Percentiles rank a stretch among this genome's conserved stretches.
Conservation (phyloP, 1,140 invertebrate species). For the Phymorhynchus buccinoides region DNA sequence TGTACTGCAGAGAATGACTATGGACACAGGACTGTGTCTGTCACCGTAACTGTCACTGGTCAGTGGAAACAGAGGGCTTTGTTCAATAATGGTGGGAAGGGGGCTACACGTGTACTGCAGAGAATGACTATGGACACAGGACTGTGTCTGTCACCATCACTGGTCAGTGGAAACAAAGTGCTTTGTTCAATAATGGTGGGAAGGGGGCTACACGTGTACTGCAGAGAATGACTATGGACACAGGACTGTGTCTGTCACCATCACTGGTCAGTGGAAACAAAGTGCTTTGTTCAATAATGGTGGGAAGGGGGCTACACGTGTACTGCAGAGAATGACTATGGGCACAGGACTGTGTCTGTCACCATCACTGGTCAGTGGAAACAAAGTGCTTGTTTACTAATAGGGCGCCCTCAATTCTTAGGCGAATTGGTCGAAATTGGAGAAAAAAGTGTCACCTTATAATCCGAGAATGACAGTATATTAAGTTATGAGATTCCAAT, state of each 20-base stretch:
- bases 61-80: slow-evolving; percentile 11
- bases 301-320: slow-evolving; percentile 89
- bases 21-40: slow-evolving; percentile 78
- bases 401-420: too few species aligned
- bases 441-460: too few species aligned
- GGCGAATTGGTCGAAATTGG: too few species aligned
- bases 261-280: too few species aligned
- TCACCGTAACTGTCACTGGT: slow-evolving; percentile 62
- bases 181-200: slow-evolving; percentile 53
- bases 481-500: too few species aligned
- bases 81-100: slow-evolving; percentile 77
- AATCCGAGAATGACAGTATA: too few species aligned
- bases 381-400: too few species aligned
- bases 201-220: slow-evolving; percentile 92
- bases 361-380: slow-evolving; percentile 48
- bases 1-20: slow-evolving; percentile 91
- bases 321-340: slow-evolving; percentile 89
- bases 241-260: slow-evolving; percentile 71
- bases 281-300: too few species aligned
- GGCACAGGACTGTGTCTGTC: slow-evolving; percentile 76
- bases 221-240: slow-evolving; percentile 89
- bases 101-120: slow-evolving; percentile 92
- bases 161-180: slow-evolving; percentile 48
- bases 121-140: slow-evolving; percentile 85
- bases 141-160: slow-evolving; percentile 71